A percentile compares a stretch with the other conserved stretches of the same genome.
Conservation (phyloP, 2,113 vertebrate genomes). For the Macrotus californicus region DNA sequence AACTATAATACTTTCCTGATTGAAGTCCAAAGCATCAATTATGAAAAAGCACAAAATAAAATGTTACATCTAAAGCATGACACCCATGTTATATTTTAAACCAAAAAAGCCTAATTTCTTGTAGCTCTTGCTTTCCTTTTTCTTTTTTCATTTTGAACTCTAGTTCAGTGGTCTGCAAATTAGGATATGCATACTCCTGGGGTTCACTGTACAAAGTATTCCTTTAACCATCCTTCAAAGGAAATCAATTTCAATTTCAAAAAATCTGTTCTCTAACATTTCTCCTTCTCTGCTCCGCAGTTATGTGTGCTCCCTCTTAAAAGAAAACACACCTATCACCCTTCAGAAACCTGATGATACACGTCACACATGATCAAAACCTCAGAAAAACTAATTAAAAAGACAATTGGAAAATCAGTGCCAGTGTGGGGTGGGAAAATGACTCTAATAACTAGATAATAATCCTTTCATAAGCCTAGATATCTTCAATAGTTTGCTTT, state of each 20-base stretch:
- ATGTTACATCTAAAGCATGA: neutral
- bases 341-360: neutral
- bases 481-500: conserved; percentile 29
- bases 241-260: neutral
- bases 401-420: neutral
- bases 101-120: neutral
- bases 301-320: neutral
- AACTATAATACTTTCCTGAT: neutral
- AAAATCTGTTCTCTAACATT: neutral
- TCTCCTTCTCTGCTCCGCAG: neutral
- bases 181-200: neutral
- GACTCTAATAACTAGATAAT: neutral
- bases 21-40: neutral
- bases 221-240: neutral
- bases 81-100: neutral
- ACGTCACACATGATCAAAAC: neutral
- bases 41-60: conserved; percentile 14
- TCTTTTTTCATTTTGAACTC: neutral
- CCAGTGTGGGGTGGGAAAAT: neutral
- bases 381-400: neutral
- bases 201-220: neutral
- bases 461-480: neutral
- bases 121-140: neutral
- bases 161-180: neutral
- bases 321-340: neutral